Evolutionary conservation across 2,888 invertebrate species (phyloP).

Genomic region (Macrosoma leucophasiata): DNA sequence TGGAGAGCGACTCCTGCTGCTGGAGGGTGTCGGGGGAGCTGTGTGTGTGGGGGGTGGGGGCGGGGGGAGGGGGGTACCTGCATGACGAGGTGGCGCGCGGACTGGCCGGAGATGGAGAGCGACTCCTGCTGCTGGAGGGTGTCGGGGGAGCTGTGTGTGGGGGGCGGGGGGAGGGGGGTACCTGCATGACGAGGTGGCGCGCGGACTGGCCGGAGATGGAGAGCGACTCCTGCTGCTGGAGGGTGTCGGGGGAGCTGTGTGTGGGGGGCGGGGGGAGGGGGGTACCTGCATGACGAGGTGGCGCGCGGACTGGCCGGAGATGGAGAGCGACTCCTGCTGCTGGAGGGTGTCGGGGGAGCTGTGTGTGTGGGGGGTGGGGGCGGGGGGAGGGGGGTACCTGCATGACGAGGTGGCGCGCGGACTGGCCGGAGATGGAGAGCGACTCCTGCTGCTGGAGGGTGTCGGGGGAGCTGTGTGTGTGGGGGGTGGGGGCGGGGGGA

Average conservation of each 20-base stretch:
- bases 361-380: conserved; percentile 59
- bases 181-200: conserved; percentile 82
- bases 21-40: conserved; percentile 70
- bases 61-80: no score
- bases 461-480: conserved; percentile 41
- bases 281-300: conserved; percentile 81
- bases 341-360: conserved; percentile 70
- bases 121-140: conserved; percentile 87
- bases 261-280: conserved; percentile 57
- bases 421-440: conserved; percentile 88
- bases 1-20: conserved; percentile 89
- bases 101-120: conserved; percentile 88
- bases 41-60: no score
- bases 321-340: conserved; percentile 89
- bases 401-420: conserved; percentile 86
- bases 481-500: no score
- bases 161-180: conserved; percentile 57
- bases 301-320: conserved; percentile 88
- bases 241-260: conserved; percentile 58
- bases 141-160: conserved; percentile 47
- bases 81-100: conserved; percentile 86
- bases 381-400: conserved; percentile 68
- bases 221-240: conserved; percentile 89
- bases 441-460: conserved; percentile 87
- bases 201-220: conserved; percentile 89